Percentiles rank a stretch among this genome's conserved stretches.
Conservation (phyloP, 2,113 vertebrate genomes). For the Prunella himalayana region DNA sequence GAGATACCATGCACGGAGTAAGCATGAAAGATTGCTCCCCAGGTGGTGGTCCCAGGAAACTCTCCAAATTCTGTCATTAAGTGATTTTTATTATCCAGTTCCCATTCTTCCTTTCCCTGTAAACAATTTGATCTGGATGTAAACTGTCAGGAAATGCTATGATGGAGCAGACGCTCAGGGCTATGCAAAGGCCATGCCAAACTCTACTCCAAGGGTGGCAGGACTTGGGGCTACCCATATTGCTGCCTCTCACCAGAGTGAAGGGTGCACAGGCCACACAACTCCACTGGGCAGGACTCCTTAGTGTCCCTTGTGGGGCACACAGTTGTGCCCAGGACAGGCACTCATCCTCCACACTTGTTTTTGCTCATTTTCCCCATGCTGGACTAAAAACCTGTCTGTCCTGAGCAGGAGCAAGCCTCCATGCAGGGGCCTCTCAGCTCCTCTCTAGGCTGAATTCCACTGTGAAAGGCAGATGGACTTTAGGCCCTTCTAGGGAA, state of each 20-base stretch:
- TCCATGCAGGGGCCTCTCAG: fast-evolving
- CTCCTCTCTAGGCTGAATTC: neutral
- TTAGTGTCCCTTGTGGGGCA: neutral
- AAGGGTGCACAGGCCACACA: neutral
- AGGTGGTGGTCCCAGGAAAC: neutral
- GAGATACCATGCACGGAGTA: slow-evolving; percentile 1
- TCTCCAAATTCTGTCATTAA: neutral
- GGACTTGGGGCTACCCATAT: neutral
- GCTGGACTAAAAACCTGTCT: neutral
- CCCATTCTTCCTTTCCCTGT: neutral
- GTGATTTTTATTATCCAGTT: neutral
- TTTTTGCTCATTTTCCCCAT: fast-evolving
- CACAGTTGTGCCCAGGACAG: neutral
- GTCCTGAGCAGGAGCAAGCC: neutral
- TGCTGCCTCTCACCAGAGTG: neutral
- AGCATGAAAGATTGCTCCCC: neutral
- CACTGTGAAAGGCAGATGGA: neutral
- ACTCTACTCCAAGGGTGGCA: neutral
- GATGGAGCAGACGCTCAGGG: neutral
- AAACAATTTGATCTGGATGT: slow-evolving; percentile 14
- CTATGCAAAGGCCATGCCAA: neutral
- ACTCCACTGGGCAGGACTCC: neutral
- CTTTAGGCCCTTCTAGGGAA: neutral
- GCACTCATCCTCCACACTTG: neutral
- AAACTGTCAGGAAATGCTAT: neutral